Conservation (phyloP, 2,888 invertebrate species). For the Cylindroiulus punctatus region DNA sequence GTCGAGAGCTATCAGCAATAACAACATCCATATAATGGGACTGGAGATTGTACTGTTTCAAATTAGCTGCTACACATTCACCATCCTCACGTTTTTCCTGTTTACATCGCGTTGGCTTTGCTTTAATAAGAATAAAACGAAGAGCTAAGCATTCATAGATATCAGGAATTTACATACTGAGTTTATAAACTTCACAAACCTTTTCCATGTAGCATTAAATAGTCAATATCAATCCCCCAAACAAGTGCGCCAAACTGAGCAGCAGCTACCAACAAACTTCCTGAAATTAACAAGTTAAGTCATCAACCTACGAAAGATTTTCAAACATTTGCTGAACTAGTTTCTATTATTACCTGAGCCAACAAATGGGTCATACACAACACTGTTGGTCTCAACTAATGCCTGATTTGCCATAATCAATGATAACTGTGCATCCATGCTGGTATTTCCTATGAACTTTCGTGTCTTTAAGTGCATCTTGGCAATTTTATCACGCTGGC, state of each 20-base stretch:
- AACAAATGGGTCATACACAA: constrained; percentile 95
- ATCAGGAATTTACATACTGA: background rate
- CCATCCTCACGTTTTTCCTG: constrained; percentile 72
- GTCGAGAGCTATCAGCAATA: constrained; percentile 89
- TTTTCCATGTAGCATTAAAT: constrained; percentile 88
- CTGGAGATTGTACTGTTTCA: constrained; percentile 84
- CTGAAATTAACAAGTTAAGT: constrained; percentile 58
- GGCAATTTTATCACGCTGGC: constrained; percentile 83
- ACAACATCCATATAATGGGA: constrained; percentile 84
- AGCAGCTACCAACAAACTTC: constrained; percentile 80
- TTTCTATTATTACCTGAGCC: constrained; percentile 71
- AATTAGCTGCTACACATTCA: constrained; percentile 88
- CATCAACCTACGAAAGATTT: background rate
- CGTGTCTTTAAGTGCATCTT: constrained; percentile 86
- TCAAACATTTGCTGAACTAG: too few species aligned
- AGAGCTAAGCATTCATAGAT: background rate
- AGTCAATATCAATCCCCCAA: constrained; percentile 93
- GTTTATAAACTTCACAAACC: constrained; percentile 10
- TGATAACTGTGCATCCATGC: constrained; percentile 96
- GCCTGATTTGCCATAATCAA: constrained; percentile 97
- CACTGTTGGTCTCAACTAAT: constrained; percentile 74
- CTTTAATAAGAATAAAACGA: constrained; percentile 61
- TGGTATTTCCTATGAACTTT: constrained; percentile 97
- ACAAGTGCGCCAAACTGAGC: constrained; percentile 89
- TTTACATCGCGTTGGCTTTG: constrained; percentile 67